Conservation (phyloP, 2,797 vertebrate genomes). For the Smutsia temminckii region DNA sequence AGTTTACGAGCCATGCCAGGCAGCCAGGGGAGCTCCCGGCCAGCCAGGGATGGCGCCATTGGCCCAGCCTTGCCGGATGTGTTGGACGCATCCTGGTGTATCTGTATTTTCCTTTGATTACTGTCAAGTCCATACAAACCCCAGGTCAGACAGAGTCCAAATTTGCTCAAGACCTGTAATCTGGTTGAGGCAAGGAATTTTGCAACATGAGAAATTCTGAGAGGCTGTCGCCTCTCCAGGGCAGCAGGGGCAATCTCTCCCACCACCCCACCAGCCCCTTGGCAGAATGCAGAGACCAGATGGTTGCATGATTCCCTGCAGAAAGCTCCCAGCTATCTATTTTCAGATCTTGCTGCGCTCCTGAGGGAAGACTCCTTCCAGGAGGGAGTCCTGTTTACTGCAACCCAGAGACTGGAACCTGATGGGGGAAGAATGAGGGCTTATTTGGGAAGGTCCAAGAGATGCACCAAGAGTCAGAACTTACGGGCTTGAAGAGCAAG, state of each 20-base stretch:
- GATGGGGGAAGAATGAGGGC: too few species aligned
- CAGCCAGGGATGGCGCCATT: not conserved
- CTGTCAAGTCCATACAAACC: not conserved
- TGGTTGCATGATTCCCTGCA: rapidly evolving
- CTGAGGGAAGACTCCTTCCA: not conserved
- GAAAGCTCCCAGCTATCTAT: not conserved
- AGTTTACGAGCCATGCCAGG: not conserved
- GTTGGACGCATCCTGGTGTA: rapidly evolving
- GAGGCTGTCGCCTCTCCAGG: not conserved
- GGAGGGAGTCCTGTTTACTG: not conserved
- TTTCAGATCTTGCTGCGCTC: not conserved
- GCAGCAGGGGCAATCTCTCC: not conserved
- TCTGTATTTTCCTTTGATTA: not conserved
- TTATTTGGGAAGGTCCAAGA: not conserved
- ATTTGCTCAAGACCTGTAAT: not conserved
- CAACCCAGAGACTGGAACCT: not conserved
- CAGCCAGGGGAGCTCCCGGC: too few species aligned
- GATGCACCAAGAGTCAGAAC: not conserved
- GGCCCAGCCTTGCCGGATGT: rapidly evolving
- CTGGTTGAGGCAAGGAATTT: not conserved
- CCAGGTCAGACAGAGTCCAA: not conserved
- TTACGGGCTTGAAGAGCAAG: not conserved
- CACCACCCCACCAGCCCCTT: rapidly evolving
- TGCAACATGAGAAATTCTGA: not conserved
- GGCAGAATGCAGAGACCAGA: not conserved